These are phyloP conservation scores for Isurus oxyrinchus DNA, from an alignment of 2,113 vertebrate genomes.

Conservation along the genomic window DNA sequence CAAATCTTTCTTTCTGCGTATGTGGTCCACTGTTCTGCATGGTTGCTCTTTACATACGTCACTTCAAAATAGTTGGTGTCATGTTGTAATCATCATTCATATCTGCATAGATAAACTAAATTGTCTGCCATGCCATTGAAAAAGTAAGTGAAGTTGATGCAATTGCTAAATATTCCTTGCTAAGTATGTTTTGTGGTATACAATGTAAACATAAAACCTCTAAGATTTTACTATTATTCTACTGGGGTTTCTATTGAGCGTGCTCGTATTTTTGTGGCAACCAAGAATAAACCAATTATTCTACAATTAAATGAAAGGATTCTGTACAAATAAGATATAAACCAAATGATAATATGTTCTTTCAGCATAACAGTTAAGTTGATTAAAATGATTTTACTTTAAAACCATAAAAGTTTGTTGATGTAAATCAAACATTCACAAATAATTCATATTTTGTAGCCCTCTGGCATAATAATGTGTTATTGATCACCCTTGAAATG, in stretches of 20 bases:
- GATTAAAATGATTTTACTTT: not conserved
- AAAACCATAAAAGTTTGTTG: not conserved
- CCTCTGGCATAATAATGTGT: not conserved
- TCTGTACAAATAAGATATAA: not conserved
- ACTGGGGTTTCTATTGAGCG: not conserved
- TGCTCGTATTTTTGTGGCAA: not conserved
- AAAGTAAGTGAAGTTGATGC: not conserved
- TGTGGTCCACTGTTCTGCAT: not conserved
- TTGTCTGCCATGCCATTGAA: not conserved
- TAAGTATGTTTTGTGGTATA: not conserved
- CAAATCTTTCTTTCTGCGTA: not conserved
- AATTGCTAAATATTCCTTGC: not conserved
- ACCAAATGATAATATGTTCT: not conserved
- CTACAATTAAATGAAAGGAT: not conserved
- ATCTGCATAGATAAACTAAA: not conserved
- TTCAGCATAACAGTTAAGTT: not conserved
- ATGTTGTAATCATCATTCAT: not conserved
- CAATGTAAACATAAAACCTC: not conserved
- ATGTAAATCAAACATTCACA: not conserved
- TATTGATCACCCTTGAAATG: not conserved
- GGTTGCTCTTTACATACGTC: not conserved
- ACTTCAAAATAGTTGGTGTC: not conserved
- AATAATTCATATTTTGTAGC: not conserved
- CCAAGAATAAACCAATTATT: not conserved
- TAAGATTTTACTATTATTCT: not conserved